A percentile compares a stretch with the other conserved stretches of the same genome.
phyloP scores from a whole-genome alignment of 2,797 vertebrate species.

The Phataginus tetradactyla region DNA sequence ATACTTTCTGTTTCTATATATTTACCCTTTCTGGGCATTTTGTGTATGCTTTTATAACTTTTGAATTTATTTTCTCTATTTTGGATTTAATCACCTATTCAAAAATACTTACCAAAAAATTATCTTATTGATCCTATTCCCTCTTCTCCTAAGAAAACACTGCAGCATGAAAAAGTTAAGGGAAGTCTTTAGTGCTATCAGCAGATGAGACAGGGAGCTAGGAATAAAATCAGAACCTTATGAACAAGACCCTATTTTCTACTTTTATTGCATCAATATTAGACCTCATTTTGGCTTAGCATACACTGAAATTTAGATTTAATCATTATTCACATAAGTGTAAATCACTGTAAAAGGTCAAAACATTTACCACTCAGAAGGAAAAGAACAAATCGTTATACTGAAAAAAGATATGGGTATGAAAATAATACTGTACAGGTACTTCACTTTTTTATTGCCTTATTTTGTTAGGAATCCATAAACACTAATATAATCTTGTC shows the following conservation, averaged over 20 bases:
- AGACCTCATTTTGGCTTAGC: constrained; percentile 27
- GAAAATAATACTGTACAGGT: constrained; percentile 49
- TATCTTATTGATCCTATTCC: neutral
- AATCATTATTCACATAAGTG: constrained; percentile 60
- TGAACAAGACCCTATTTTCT: constrained; percentile 14
- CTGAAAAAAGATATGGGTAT: constrained; percentile 62
- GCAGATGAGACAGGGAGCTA: neutral
- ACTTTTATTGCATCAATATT: constrained; percentile 39
- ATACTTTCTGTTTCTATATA: neutral
- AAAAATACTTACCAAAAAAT: neutral
- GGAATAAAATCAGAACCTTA: constrained; percentile 1
- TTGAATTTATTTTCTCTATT: neutral
- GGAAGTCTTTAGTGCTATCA: neutral
- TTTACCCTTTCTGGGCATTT: neutral
- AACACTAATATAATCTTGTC: constrained; percentile 58
- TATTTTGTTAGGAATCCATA: constrained; percentile 61
- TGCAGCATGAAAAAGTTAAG: neutral
- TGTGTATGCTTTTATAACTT: neutral
- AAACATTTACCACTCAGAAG: constrained; percentile 72
- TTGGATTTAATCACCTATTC: constrained; percentile 3
- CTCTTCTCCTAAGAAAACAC: constrained; percentile 8
- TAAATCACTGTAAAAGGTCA: constrained; percentile 75
- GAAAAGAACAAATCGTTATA: constrained; percentile 53
- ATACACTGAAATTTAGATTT: constrained; percentile 60
- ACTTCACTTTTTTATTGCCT: constrained; percentile 56